Conservation (phyloP, 2,888 invertebrate species). For the Bembecia ichneumoniformis region DNA sequence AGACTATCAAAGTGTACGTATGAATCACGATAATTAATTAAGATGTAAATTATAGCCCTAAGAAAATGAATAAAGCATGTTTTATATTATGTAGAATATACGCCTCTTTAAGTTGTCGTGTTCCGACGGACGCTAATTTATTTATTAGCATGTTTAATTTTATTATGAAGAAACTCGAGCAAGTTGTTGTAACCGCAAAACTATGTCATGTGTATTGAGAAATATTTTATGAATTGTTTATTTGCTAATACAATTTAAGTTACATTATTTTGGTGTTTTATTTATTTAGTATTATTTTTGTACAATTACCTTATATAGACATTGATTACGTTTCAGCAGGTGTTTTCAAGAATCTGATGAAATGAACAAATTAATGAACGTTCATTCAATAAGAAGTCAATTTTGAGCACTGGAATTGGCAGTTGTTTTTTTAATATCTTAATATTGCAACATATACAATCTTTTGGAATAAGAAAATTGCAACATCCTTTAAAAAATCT, state of each 20-base stretch:
- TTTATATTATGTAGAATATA: conserved; percentile 68
- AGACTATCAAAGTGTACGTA: conserved; percentile 43
- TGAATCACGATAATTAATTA: conserved; percentile 46
- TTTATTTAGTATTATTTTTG: conserved; percentile 12
- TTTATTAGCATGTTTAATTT: conserved; percentile 70
- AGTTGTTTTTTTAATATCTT: no score
- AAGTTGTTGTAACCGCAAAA: conserved; percentile 57
- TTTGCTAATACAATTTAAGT: conserved; percentile 78
- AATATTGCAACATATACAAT: no score
- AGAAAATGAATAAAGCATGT: conserved; percentile 64
- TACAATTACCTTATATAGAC: no score
- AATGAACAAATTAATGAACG: no score
- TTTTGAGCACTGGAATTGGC: no score
- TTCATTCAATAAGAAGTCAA: no score
- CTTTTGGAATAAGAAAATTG: no score
- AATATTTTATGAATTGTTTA: conserved; percentile 73
- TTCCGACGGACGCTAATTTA: conserved; percentile 59
- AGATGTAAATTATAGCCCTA: conserved; percentile 60
- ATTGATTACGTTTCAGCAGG: no score
- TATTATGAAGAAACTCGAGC: conserved; percentile 44
- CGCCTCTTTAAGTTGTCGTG: conserved; percentile 56
- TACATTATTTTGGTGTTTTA: conserved; percentile 35
- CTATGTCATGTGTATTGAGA: conserved; percentile 55
- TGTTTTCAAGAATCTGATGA: no score
- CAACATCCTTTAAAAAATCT: no score